Percentiles rank a stretch among this genome's conserved stretches.
Conservation (phyloP, 2,888 invertebrate species). For the Dermolepida albohirtum region DNA sequence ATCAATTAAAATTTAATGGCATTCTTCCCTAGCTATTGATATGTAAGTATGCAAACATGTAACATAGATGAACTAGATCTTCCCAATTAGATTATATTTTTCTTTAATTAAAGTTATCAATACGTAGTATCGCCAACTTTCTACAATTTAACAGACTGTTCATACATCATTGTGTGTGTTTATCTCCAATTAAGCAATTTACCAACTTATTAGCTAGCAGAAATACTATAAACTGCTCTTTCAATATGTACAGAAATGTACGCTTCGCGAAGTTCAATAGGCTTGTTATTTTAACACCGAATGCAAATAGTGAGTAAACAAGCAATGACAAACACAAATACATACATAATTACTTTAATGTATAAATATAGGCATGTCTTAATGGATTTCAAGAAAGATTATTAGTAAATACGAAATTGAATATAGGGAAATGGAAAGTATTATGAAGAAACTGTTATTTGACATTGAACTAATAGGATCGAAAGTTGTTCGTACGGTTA, state of each 20-base stretch:
- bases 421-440: slow-evolving; percentile 11
- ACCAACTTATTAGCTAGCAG: slow-evolving; percentile 25
- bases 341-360: no score
- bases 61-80: no score
- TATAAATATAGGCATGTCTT: no score
- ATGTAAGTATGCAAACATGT: no score
- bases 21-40: no score
- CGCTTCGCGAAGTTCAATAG: slow-evolving; percentile 23
- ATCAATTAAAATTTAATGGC: no score
- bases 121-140: no score
- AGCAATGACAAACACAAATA: background rate
- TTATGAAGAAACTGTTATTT: background rate
- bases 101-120: no score
- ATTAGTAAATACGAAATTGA: background rate
- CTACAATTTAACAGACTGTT: no score
- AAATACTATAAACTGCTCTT: slow-evolving; percentile 17
- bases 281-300: slow-evolving; percentile 8
- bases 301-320: slow-evolving; percentile 11
- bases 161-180: background rate
- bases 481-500: no score
- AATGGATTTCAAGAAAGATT: no score
- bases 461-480: background rate
- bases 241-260: slow-evolving; percentile 16
- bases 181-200: slow-evolving; percentile 29
- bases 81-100: no score